These are phyloP conservation scores for Panagrolaimus sp. DNA, from an alignment of 1,140 invertebrate genomes.

Conservation along the genomic window DNA sequence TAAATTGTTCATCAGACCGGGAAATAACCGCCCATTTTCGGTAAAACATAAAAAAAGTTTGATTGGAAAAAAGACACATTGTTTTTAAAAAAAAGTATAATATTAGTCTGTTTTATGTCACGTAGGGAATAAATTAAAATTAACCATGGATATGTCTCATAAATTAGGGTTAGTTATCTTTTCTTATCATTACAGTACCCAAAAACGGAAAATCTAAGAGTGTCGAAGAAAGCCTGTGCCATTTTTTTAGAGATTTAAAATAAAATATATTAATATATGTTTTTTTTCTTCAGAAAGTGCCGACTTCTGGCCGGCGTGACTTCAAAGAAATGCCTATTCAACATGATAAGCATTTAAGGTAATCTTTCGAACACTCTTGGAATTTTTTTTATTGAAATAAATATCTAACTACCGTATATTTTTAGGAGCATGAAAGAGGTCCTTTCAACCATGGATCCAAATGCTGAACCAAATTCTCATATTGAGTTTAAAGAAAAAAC, in stretches of 20 bases:
- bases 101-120: no score
- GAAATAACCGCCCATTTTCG: no score
- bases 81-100: no score
- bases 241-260: background rate
- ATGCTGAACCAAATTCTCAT: slow-evolving; percentile 53
- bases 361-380: background rate
- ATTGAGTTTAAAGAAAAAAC: slow-evolving; percentile 53
- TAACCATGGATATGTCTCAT: slow-evolving; percentile 13
- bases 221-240: slow-evolving; percentile 6
- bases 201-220: background rate
- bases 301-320: slow-evolving; percentile 4
- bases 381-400: background rate
- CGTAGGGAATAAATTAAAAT: no score
- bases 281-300: background rate
- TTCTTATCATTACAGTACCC: no score
- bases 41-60: no score
- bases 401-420: slow-evolving; percentile 8
- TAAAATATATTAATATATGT: background rate
- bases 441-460: slow-evolving; percentile 52
- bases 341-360: slow-evolving; percentile 42
- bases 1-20: no score
- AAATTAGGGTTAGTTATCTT: no score
- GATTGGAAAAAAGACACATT: no score
- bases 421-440: slow-evolving; percentile 55
- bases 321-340: slow-evolving; percentile 47